Evolutionary conservation across 2,113 vertebrate species (phyloP).

Genomic region (Nycticorax nycticorax): DNA sequence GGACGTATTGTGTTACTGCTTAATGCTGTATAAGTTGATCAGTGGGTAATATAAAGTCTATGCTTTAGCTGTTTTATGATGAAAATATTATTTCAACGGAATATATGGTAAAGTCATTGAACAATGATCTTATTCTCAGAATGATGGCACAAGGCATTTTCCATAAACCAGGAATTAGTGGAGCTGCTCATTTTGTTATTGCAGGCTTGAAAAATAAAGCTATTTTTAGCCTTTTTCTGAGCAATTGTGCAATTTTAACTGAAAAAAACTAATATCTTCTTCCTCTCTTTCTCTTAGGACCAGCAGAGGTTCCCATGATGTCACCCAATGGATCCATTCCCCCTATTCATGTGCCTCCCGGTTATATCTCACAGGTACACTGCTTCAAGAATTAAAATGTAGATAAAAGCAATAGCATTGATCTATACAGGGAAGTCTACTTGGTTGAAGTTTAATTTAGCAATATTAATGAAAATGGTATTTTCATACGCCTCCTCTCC

Average conservation of each 20-base stretch:
- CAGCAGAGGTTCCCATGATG: slow-evolving; percentile 99
- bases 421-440: neutral
- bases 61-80: slow-evolving; percentile 41
- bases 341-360: slow-evolving; percentile 96
- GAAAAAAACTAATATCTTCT: neutral
- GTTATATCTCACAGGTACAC: slow-evolving; percentile 97
- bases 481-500: neutral
- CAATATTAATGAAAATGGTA: neutral
- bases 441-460: neutral
- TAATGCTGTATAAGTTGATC: slow-evolving; percentile 49
- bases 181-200: slow-evolving; percentile 32
- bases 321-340: slow-evolving; percentile 98
- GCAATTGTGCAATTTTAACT: neutral
- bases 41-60: slow-evolving; percentile 39
- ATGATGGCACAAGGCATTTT: slow-evolving; percentile 27
- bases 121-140: slow-evolving; percentile 43
- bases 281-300: slow-evolving; percentile 75
- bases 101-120: slow-evolving; percentile 52
- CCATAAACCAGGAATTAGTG: slow-evolving; percentile 29
- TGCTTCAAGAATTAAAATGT: neutral
- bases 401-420: neutral
- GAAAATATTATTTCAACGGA: slow-evolving; percentile 58
- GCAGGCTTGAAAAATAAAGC: neutral
- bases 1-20: slow-evolving; percentile 48
- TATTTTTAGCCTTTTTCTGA: slow-evolving; percentile 43